Conservation (phyloP, 2,797 vertebrate genomes). For the Pogonophryne albipinna region DNA sequence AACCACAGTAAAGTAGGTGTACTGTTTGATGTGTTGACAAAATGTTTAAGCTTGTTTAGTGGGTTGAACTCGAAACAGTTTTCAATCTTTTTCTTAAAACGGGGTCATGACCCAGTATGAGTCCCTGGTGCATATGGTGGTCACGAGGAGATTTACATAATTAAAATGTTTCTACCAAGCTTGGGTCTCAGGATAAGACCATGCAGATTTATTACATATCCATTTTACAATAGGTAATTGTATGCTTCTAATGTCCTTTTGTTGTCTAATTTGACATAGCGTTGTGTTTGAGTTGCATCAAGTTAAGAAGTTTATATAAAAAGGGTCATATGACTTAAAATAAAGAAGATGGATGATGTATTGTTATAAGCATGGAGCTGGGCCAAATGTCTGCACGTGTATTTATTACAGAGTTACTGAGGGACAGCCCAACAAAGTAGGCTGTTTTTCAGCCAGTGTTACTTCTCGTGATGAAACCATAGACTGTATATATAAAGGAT, state of each 20-base stretch:
- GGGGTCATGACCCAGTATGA: conserved; percentile 53
- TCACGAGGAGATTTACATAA: conserved; percentile 63
- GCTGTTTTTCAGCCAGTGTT: not conserved
- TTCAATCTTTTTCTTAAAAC: conserved; percentile 12
- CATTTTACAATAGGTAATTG: not conserved
- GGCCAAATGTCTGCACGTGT: not conserved
- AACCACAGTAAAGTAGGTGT: not conserved
- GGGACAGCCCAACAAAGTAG: not conserved
- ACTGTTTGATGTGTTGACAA: not conserved
- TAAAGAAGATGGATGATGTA: not conserved
- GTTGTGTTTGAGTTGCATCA: not conserved
- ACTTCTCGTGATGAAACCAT: not conserved
- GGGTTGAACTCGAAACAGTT: not conserved
- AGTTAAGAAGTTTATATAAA: not conserved
- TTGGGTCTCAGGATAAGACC: conserved; percentile 11
- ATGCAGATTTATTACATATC: not conserved
- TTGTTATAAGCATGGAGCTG: not conserved
- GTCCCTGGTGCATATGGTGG: conserved; percentile 43
- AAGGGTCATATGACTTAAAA: no score
- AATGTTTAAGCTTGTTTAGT: not conserved
- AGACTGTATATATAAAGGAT: not conserved
- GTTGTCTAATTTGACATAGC: not conserved
- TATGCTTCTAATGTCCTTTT: not conserved
- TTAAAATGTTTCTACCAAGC: conserved; percentile 45
- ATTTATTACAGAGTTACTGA: conserved; percentile 9